These are phyloP conservation scores for Isurus oxyrinchus DNA, from an alignment of 2,113 vertebrate species.

Conservation along the genomic window DNA sequence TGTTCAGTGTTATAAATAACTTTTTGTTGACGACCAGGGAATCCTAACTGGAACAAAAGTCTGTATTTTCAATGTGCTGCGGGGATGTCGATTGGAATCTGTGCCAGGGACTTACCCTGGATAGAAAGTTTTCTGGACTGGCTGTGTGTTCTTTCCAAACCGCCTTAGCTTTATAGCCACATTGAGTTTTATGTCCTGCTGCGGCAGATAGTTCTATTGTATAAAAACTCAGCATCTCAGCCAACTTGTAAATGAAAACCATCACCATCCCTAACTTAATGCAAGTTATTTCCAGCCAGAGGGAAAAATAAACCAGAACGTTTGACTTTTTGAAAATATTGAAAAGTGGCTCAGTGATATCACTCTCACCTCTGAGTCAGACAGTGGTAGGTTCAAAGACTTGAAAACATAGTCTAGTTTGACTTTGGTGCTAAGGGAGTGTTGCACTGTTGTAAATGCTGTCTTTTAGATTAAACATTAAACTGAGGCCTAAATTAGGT, in stretches of 20 bases:
- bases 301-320: background rate
- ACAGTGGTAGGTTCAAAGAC: background rate
- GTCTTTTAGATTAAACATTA: background rate
- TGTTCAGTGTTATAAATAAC: constrained; percentile 1
- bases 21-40: constrained; percentile 16
- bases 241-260: background rate
- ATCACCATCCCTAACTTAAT: background rate
- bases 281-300: no score
- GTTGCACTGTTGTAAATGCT: background rate
- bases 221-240: no score
- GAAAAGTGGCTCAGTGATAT: background rate
- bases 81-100: background rate
- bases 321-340: background rate
- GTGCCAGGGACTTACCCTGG: background rate
- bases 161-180: background rate
- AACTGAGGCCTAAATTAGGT: background rate
- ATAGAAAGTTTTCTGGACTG: background rate
- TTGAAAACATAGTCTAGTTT: background rate
- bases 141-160: background rate
- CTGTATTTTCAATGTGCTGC: background rate
- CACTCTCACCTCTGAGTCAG: background rate
- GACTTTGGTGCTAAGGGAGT: background rate
- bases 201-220: background rate
- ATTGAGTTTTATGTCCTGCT: background rate
- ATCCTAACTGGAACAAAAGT: constrained; percentile 2